phyloP scores from a whole-genome alignment of 2,888 invertebrate species.

The Boloria euphrosyne region DNA sequence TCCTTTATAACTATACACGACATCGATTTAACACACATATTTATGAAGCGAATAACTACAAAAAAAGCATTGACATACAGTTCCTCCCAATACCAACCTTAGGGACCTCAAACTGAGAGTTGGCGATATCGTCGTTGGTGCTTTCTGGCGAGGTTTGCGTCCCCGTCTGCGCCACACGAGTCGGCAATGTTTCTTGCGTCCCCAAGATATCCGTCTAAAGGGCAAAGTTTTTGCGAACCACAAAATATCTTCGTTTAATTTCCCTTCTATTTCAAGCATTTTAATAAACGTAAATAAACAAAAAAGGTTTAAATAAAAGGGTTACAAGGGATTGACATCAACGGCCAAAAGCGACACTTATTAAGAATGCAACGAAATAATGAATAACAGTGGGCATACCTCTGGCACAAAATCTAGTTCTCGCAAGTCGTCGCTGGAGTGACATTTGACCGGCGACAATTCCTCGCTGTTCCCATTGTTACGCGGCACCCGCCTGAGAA shows the following conservation, averaged over 20 bases:
- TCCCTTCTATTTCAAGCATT: conserved; percentile 12
- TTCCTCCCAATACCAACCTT: conserved; percentile 26
- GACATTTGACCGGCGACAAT: conserved; percentile 65
- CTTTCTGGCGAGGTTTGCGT: conserved; percentile 87
- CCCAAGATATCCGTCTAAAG: conserved; percentile 59
- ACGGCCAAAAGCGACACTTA: conserved; percentile 23
- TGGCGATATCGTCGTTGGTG: conserved; percentile 36
- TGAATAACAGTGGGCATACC: conserved; percentile 44
- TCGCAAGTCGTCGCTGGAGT: conserved; percentile 61
- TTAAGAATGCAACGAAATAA: not conserved
- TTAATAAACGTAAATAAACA: conserved; percentile 2
- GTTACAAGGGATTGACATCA: conserved; percentile 4
- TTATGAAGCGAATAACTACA: conserved; percentile 13
- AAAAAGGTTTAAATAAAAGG: conserved; percentile 10
- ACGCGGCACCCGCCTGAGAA: conserved; percentile 53
- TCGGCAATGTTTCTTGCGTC: conserved; percentile 43
- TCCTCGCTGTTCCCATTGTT: conserved; percentile 71
- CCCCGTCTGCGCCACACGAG: conserved; percentile 82
- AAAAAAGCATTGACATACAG: conserved; percentile 6
- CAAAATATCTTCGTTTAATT: conserved; percentile 4
- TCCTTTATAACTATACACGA: no score
- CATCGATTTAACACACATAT: not conserved
- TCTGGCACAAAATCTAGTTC: conserved; percentile 60
- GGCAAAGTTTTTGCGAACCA: conserved; percentile 19
- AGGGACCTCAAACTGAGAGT: conserved; percentile 27